These are phyloP conservation scores for Drosophila limbata DNA, from an alignment of 2,888 invertebrate genomes.

Conservation along the genomic window DNA sequence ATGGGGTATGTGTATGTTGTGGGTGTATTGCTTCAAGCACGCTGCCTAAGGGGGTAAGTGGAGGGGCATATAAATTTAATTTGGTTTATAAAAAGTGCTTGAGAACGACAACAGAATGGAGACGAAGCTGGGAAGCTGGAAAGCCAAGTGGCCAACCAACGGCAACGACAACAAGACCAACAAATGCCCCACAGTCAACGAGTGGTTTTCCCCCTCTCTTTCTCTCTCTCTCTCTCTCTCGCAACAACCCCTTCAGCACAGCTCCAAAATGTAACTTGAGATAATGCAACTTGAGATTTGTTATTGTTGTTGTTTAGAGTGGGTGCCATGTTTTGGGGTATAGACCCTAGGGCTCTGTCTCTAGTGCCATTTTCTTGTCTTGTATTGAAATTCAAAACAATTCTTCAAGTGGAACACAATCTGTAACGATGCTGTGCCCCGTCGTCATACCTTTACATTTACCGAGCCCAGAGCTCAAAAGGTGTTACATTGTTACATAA, in stretches of 20 bases:
- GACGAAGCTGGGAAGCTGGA: conserved; percentile 33
- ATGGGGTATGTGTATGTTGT: background rate
- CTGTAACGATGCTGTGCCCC: conserved; percentile 43
- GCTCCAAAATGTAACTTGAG: conserved; percentile 60
- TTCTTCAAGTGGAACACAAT: conserved; percentile 53
- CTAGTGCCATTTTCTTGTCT: conserved; percentile 35
- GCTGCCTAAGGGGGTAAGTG: background rate
- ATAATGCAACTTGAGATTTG: conserved; percentile 64
- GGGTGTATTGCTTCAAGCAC: background rate
- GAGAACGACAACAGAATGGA: conserved; percentile 50
- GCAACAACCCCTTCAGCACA: conserved; percentile 44
- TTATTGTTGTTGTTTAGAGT: conserved; percentile 26
- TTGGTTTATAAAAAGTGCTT: conserved; percentile 78
- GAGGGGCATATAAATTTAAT: conserved; percentile 71
- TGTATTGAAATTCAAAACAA: conserved; percentile 65
- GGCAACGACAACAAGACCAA: conserved; percentile 17
- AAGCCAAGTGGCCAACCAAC: conserved; percentile 61
- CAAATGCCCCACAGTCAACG: conserved; percentile 25
- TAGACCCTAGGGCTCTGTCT: conserved; percentile 21
- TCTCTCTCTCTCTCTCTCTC: background rate
- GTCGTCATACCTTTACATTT: background rate
- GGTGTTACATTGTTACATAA: conserved; percentile 38
- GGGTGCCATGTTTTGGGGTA: conserved; percentile 38
- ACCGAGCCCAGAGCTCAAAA: conserved; percentile 3
- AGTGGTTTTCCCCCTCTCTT: background rate